phyloP scores from a whole-genome alignment of 2,888 invertebrate species.

The Cactoblastis cactorum region DNA sequence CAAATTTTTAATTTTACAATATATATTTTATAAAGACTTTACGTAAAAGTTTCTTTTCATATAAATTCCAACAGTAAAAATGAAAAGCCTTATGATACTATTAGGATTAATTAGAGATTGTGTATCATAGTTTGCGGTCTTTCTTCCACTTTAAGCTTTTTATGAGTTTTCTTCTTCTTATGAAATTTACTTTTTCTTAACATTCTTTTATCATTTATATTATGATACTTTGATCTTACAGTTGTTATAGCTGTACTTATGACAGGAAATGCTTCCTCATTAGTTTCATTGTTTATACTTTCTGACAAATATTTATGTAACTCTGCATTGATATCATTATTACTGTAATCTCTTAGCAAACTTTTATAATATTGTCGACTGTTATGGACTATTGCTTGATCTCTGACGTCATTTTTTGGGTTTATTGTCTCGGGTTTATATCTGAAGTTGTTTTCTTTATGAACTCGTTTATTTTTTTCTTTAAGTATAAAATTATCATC shows the following conservation, averaged over 20 bases:
- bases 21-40: too few species aligned
- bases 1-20: too few species aligned
- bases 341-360: background rate
- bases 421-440: background rate
- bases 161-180: background rate
- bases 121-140: background rate
- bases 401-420: background rate
- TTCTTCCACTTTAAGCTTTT: background rate
- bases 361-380: conserved; percentile 8
- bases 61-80: background rate
- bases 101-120: background rate
- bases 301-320: conserved; percentile 16
- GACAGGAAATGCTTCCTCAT: background rate
- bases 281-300: conserved; percentile 19
- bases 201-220: background rate
- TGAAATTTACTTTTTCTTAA: background rate
- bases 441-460: background rate
- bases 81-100: background rate
- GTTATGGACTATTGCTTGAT: background rate
- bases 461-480: background rate
- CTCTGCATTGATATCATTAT: too few species aligned
- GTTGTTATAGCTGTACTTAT: background rate
- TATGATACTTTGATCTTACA: background rate
- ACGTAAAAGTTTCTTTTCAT: too few species aligned
- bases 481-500: background rate